These are phyloP conservation scores for Microctenopoma lineatum DNA, from an alignment of 2,797 vertebrate genomes.

Conservation along the genomic window DNA sequence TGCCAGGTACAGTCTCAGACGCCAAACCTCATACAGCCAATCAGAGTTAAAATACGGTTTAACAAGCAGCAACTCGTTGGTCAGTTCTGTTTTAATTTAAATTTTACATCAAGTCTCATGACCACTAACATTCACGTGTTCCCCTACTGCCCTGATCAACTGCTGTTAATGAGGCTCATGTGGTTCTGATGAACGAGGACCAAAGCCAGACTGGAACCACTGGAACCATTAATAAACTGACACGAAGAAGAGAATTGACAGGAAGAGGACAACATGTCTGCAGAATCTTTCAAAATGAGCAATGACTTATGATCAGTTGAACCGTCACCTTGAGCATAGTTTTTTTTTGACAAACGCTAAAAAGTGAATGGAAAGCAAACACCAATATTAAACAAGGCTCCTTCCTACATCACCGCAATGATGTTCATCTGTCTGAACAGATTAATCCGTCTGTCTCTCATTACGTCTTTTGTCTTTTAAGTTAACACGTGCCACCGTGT, in stretches of 20 bases:
- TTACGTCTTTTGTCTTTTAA: not conserved
- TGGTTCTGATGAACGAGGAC: conserved; percentile 31
- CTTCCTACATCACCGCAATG: not conserved
- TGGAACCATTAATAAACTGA: too few species aligned
- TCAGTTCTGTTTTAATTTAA: conserved; percentile 32
- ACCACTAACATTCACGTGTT: conserved; percentile 62
- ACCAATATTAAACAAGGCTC: not conserved
- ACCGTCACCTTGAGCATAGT: not conserved
- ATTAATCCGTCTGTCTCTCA: not conserved
- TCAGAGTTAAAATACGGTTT: conserved; percentile 17
- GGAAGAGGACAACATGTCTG: too few species aligned
- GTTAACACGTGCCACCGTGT: not conserved
- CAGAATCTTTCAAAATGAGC: not conserved
- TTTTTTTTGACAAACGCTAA: too few species aligned
- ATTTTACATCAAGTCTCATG: conserved; percentile 52
- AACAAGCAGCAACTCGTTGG: conserved; percentile 48
- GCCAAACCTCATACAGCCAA: not conserved
- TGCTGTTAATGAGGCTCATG: conserved; percentile 64
- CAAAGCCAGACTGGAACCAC: conserved; percentile 8
- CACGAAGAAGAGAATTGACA: too few species aligned
- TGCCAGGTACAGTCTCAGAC: not conserved
- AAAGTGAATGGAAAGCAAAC: too few species aligned
- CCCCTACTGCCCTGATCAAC: conserved; percentile 51
- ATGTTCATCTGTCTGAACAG: not conserved
- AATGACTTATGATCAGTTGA: not conserved